phyloP scores from a whole-genome alignment of 2,113 vertebrate species.

The Bubo blakistoni region DNA sequence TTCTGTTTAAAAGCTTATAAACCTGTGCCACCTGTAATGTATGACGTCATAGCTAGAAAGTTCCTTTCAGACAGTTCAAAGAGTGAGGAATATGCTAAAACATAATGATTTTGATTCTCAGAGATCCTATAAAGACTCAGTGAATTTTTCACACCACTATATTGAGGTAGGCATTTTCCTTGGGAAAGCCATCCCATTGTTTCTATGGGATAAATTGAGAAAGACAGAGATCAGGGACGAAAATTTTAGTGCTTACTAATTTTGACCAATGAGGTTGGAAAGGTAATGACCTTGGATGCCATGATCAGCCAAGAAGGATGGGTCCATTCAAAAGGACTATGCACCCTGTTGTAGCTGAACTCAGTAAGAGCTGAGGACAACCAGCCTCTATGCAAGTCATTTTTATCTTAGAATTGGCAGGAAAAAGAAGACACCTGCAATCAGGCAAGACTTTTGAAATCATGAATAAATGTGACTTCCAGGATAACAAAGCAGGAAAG shows the following conservation, averaged over 20 bases:
- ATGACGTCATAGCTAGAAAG: background rate
- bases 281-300: background rate
- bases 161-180: background rate
- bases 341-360: background rate
- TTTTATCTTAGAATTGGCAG: background rate
- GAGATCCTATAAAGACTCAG: background rate
- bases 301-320: background rate
- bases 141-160: background rate
- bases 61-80: background rate
- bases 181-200: background rate
- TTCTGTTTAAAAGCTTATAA: slow-evolving; percentile 7
- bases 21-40: background rate
- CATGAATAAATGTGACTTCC: background rate
- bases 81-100: background rate
- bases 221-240: background rate
- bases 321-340: background rate
- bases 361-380: background rate
- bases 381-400: background rate
- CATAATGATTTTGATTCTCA: background rate
- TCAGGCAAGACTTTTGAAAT: background rate
- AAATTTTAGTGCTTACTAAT: background rate
- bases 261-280: background rate
- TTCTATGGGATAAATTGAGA: background rate
- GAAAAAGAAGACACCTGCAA: background rate
- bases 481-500: background rate